A percentile compares a stretch with the other conserved stretches of the same genome.
Evolutionary conservation across 2,888 invertebrate genomes (phyloP).

Genomic region (Adela reaumurella): DNA sequence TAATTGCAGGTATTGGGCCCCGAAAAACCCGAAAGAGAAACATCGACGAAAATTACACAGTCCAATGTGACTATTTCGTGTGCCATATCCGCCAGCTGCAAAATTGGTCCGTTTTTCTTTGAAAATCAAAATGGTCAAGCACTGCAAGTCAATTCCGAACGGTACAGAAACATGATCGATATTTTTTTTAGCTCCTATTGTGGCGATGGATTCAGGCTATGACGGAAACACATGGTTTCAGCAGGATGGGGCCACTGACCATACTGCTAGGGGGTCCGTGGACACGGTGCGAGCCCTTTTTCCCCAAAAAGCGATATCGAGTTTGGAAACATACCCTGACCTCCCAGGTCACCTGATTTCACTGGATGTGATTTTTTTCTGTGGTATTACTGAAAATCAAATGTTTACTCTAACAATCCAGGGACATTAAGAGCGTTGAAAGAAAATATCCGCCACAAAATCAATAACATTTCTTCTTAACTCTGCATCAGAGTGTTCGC

Average conservation of each 20-base stretch:
- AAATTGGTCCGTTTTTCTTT: background rate
- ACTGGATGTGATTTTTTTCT: constrained; percentile 15
- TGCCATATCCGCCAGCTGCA: background rate
- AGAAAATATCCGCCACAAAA: background rate
- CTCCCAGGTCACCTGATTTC: constrained; percentile 10
- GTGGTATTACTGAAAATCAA: constrained; percentile 13
- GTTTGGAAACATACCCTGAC: background rate
- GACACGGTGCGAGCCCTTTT: background rate
- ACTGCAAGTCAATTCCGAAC: background rate
- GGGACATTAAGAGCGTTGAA: background rate
- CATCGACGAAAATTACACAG: background rate
- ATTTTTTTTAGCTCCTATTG: background rate
- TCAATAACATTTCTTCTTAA: background rate
- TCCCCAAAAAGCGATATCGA: background rate
- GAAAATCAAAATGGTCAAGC: background rate
- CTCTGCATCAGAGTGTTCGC: background rate
- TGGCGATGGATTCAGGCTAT: background rate
- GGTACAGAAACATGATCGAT: background rate
- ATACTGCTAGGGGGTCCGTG: background rate
- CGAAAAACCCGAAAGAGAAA: too few species aligned
- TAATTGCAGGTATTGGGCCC: too few species aligned
- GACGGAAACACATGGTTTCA: background rate
- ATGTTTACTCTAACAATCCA: constrained; percentile 8
- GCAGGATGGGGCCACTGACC: background rate
- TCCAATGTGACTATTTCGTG: background rate